Conservation (phyloP, 1,140 invertebrate species). For the Zaprionus ornatus region DNA sequence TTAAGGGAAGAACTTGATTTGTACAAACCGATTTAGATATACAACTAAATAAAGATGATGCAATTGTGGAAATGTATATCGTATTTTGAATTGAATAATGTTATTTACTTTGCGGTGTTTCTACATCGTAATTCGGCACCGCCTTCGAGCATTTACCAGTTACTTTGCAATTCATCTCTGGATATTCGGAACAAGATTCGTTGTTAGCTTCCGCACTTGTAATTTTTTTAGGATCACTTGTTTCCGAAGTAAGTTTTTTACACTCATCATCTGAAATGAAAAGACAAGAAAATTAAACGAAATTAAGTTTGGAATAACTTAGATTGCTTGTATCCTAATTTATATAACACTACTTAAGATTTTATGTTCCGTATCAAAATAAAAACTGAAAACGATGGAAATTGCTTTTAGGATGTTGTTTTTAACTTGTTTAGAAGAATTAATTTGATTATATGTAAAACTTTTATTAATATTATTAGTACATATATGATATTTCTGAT, state of each 20-base stretch:
- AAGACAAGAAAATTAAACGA: background rate
- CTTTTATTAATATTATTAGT: too few species aligned
- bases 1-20: background rate
- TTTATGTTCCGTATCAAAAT: too few species aligned
- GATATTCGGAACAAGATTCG: background rate
- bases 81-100: too few species aligned
- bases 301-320: too few species aligned
- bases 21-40: background rate
- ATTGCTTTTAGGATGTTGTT: too few species aligned
- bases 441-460: too few species aligned
- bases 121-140: conserved; percentile 15
- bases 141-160: conserved; percentile 16
- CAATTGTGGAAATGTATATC: background rate
- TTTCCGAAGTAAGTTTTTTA: conserved; percentile 9
- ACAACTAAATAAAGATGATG: background rate
- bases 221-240: background rate
- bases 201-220: conserved; percentile 12
- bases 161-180: conserved; percentile 20
- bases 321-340: too few species aligned
- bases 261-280: conserved; percentile 29
- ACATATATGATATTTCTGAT: too few species aligned
- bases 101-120: conserved; percentile 37
- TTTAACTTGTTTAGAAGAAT: too few species aligned
- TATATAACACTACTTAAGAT: background rate
- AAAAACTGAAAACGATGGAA: too few species aligned